Evolutionary conservation across 1,140 invertebrate species (phyloP).

Genomic region (Dreissena rostriformis): DNA sequence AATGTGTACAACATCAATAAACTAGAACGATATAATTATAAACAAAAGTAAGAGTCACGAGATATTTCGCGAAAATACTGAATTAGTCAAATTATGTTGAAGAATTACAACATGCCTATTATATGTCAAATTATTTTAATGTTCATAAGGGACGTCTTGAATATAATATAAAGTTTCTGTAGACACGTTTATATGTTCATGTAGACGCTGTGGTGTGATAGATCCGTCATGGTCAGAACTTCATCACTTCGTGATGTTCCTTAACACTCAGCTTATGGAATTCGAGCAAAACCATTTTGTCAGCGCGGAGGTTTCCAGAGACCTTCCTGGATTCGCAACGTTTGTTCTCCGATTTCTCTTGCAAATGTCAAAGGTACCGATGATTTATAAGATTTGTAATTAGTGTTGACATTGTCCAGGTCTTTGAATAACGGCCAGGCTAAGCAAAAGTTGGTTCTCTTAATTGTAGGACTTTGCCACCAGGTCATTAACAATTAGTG

Average conservation of each 20-base stretch:
- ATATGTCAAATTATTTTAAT: neutral
- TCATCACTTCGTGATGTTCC: constrained; percentile 68
- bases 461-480: constrained; percentile 75
- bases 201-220: constrained; percentile 66
- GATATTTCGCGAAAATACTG: neutral
- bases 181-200: constrained; percentile 7
- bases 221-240: constrained; percentile 75
- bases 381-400: too few species aligned
- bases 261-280: constrained; percentile 67
- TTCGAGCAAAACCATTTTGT: constrained; percentile 66
- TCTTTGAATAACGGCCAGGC: too few species aligned
- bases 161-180: neutral
- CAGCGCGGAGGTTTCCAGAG: constrained; percentile 20
- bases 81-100: neutral
- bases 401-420: too few species aligned
- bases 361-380: constrained; percentile 76
- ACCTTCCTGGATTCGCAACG: constrained; percentile 67
- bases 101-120: neutral
- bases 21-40: too few species aligned
- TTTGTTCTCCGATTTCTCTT: constrained; percentile 76
- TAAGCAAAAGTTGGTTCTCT: too few species aligned
- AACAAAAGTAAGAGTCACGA: neutral
- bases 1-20: neutral
- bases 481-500: constrained; percentile 75
- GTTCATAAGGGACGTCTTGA: neutral